These are phyloP conservation scores for Ophiodon elongatus DNA, from an alignment of 2,113 vertebrate genomes.

Conservation along the genomic window DNA sequence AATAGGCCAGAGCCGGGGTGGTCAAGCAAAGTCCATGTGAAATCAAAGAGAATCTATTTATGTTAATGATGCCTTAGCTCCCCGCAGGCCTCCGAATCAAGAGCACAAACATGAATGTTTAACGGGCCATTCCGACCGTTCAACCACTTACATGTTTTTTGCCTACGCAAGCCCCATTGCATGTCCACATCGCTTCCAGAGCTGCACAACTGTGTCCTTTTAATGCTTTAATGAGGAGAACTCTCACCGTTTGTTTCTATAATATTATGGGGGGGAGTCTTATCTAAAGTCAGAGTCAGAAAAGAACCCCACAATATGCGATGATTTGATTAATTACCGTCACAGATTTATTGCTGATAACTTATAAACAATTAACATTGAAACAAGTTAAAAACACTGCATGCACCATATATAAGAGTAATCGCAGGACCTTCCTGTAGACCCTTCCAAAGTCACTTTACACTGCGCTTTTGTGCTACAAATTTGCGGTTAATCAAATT, in stretches of 20 bases:
- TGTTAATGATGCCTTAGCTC: background rate
- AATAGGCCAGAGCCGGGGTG: conserved; percentile 1
- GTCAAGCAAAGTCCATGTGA: conserved; percentile 16
- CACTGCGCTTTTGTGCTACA: background rate
- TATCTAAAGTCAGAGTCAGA: background rate
- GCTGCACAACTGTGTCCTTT: background rate
- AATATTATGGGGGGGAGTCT: background rate
- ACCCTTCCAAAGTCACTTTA: background rate
- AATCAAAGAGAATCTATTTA: conserved; percentile 34
- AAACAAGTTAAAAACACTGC: background rate
- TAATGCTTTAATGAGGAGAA: background rate
- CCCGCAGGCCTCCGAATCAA: conserved; percentile 14
- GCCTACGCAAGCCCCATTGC: background rate
- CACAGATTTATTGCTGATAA: background rate
- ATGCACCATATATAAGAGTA: background rate
- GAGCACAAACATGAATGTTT: conserved; percentile 23
- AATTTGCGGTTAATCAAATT: background rate
- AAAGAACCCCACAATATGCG: background rate
- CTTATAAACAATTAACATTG: background rate
- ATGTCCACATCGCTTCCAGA: background rate
- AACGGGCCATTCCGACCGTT: background rate
- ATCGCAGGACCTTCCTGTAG: background rate
- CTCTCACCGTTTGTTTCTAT: background rate
- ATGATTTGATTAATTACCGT: background rate
- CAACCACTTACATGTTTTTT: background rate